These are phyloP conservation scores for Myotis myotis DNA, from an alignment of 2,797 vertebrate genomes.

Conservation along the genomic window DNA sequence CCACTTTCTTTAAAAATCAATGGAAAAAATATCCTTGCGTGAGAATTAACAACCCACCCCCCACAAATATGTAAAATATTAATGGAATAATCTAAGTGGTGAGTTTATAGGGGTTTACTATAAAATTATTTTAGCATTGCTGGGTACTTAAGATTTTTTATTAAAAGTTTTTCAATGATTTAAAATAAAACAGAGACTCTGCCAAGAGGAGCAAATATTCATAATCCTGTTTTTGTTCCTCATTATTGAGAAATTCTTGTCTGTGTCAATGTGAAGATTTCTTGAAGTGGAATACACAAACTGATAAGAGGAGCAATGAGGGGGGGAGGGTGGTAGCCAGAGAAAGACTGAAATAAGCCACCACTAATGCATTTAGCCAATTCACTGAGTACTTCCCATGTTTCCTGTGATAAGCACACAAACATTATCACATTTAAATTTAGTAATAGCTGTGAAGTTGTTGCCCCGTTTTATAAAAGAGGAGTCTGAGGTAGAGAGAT, in stretches of 20 bases:
- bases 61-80: neutral
- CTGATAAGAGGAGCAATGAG: neutral
- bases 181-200: neutral
- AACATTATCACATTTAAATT: neutral
- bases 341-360: conserved; percentile 1
- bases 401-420: neutral
- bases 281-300: neutral
- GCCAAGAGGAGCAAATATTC: neutral
- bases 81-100: neutral
- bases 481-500: neutral
- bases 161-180: neutral
- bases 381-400: neutral
- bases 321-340: neutral
- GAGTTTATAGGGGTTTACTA: neutral
- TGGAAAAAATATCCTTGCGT: too few relatives aligned
- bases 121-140: neutral
- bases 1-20: too few relatives aligned
- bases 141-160: neutral
- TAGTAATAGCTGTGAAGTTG: neutral
- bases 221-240: neutral
- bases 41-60: too few relatives aligned
- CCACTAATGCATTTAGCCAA: neutral
- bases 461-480: neutral
- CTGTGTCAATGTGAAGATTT: neutral
- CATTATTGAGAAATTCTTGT: neutral